These are phyloP conservation scores for Epizoanthus rinbou DNA, from an alignment of 92 coral and sea anemone genomes.

Conservation along the genomic window DNA sequence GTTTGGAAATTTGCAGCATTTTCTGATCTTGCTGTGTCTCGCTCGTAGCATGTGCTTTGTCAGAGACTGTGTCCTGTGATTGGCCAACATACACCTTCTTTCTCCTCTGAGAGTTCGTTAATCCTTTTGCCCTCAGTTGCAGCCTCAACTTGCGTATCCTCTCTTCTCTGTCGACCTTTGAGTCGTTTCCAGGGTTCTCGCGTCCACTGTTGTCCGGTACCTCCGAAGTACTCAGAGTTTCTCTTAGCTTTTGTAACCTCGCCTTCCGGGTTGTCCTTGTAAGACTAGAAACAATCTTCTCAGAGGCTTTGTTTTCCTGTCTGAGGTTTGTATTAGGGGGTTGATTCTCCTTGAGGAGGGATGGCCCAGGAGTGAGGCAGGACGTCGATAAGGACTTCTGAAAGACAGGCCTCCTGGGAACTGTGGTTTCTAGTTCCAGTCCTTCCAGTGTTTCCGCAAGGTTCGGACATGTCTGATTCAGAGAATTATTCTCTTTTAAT, in stretches of 20 bases:
- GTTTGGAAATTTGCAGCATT: not conserved
- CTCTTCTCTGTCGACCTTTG: constrained; percentile 31
- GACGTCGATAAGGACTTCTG: constrained; percentile 37
- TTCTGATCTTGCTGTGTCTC: not conserved
- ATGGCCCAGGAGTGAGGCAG: constrained; percentile 36
- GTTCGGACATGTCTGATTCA: constrained; percentile 39
- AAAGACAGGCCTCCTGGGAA: constrained; percentile 19
- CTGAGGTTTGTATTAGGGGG: not conserved
- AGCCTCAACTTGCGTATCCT: constrained; percentile 28
- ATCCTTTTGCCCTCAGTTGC: constrained; percentile 32
- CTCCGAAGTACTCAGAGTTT: constrained; percentile 27
- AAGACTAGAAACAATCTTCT: not conserved
- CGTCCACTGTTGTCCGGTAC: constrained; percentile 15
- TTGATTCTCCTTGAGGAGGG: constrained; percentile 30
- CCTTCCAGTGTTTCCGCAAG: constrained; percentile 21
- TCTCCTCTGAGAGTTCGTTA: constrained; percentile 28
- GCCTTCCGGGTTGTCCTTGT: constrained; percentile 18
- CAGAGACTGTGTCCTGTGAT: not conserved
- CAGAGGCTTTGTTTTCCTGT: not conserved
- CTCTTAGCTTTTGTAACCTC: constrained; percentile 37
- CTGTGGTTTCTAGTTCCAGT: constrained; percentile 10
- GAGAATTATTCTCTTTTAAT: constrained; percentile 9
- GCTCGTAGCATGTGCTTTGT: not conserved
- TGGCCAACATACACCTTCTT: not conserved
- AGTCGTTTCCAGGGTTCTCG: not conserved